phyloP scores from a whole-genome alignment of 2,113 vertebrate genomes.

The Thryonomys swinderianus region DNA sequence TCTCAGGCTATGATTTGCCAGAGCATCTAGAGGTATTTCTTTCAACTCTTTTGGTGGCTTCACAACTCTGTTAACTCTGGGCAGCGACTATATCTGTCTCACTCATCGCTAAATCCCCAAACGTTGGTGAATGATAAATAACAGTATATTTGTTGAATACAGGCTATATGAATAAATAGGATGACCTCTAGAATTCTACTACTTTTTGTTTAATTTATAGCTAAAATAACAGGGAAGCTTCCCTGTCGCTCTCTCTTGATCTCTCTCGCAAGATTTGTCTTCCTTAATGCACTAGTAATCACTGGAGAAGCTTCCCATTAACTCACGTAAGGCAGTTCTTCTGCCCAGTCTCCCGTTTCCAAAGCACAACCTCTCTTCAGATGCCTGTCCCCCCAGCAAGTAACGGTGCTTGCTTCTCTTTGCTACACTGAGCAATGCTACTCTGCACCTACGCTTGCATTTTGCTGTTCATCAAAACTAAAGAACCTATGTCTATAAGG shows the following conservation, averaged over 20 bases:
- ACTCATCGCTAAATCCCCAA: background rate
- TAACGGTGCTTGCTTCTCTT: fast-evolving
- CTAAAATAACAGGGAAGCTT: background rate
- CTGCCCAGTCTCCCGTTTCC: background rate
- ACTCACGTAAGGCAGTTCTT: background rate
- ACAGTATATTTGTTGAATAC: background rate
- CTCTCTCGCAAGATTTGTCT: background rate
- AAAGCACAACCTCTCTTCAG: background rate
- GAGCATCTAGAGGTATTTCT: fast-evolving
- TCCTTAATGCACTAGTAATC: background rate
- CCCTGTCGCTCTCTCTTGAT: background rate
- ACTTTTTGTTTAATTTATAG: background rate
- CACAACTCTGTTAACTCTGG: background rate
- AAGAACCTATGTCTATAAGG: background rate
- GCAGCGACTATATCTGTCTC: fast-evolving
- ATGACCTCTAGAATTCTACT: background rate
- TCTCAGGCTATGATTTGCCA: background rate
- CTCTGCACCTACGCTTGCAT: background rate
- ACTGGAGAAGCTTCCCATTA: background rate
- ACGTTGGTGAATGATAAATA: background rate
- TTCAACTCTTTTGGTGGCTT: fast-evolving
- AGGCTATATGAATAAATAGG: background rate
- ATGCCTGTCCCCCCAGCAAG: background rate
- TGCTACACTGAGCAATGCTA: background rate
- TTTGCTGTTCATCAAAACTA: background rate